Conservation (phyloP, 2,888 invertebrate species). For the Slavum lentiscoides region DNA sequence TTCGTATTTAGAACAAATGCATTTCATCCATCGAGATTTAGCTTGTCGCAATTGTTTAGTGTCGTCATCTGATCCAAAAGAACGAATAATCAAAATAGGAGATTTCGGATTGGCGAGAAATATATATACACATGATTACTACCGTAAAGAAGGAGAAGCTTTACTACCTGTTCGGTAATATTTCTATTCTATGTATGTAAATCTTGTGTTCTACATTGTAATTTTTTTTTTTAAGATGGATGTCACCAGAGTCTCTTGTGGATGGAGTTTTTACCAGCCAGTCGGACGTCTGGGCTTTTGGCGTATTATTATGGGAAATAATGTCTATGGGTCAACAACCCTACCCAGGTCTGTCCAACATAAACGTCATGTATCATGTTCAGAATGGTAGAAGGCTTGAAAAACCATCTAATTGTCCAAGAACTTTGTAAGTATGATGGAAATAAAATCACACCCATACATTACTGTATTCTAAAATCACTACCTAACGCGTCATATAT, state of each 20-base stretch:
- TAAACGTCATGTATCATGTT: conserved; percentile 89
- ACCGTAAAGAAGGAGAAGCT: conserved; percentile 90
- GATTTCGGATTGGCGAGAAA: conserved; percentile 97
- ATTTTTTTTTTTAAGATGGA: conserved; percentile 68
- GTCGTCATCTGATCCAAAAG: conserved; percentile 69
- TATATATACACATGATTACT: conserved; percentile 96
- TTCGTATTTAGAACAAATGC: conserved; percentile 92
- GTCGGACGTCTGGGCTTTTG: conserved; percentile 96
- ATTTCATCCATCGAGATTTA: conserved; percentile 95
- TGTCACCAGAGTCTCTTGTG: conserved; percentile 94
- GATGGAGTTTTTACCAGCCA: conserved; percentile 96
- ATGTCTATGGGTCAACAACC: conserved; percentile 95
- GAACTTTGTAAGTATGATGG: conserved; percentile 68
- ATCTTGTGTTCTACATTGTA: neutral
- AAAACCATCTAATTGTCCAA: conserved; percentile 81
- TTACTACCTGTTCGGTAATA: conserved; percentile 79
- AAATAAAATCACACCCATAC: no score
- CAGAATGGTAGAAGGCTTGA: conserved; percentile 84
- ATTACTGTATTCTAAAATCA: no score
- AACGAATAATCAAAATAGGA: conserved; percentile 89
- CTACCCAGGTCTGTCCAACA: conserved; percentile 89
- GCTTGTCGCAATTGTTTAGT: conserved; percentile 96
- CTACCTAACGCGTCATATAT: neutral
- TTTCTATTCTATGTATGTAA: neutral
- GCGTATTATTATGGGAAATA: conserved; percentile 94